Evolutionary conservation across 2,113 vertebrate genomes (phyloP).

Genomic region (Turdus rufiventris): DNA sequence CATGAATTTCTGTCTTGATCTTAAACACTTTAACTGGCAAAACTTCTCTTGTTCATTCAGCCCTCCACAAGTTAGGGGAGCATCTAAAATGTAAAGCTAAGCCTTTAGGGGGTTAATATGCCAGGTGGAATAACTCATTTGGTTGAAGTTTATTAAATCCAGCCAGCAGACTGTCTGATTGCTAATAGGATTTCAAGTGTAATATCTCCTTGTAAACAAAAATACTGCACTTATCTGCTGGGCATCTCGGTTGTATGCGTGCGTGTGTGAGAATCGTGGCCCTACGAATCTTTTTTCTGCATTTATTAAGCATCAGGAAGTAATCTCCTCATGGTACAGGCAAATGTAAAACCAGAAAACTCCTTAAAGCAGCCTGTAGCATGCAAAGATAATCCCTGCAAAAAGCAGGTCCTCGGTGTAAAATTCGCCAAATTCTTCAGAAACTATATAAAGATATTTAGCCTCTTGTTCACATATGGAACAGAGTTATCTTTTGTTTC

Average conservation of each 20-base stretch:
- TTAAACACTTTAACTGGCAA: background rate
- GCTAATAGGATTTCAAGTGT: conserved; percentile 62
- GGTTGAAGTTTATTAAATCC: conserved; percentile 50
- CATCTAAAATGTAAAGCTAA: background rate
- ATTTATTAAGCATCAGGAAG: conserved; percentile 38
- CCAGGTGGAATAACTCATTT: conserved; percentile 10
- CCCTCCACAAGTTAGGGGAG: background rate
- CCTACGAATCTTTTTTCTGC: background rate
- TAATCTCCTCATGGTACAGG: background rate
- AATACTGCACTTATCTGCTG: conserved; percentile 49
- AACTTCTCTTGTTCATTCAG: background rate
- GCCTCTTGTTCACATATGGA: background rate
- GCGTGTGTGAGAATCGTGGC: background rate
- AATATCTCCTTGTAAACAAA: conserved; percentile 63
- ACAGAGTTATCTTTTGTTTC: background rate
- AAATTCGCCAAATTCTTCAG: background rate
- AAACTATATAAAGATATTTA: background rate
- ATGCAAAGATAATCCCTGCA: background rate
- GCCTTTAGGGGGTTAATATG: background rate
- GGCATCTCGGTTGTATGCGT: background rate
- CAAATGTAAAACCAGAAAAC: conserved; percentile 13
- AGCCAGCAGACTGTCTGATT: conserved; percentile 47
- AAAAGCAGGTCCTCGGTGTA: background rate
- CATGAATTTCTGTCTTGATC: background rate
- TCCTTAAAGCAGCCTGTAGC: background rate